phyloP scores from a whole-genome alignment of 1,140 invertebrate species.

The Megathymus violae region DNA sequence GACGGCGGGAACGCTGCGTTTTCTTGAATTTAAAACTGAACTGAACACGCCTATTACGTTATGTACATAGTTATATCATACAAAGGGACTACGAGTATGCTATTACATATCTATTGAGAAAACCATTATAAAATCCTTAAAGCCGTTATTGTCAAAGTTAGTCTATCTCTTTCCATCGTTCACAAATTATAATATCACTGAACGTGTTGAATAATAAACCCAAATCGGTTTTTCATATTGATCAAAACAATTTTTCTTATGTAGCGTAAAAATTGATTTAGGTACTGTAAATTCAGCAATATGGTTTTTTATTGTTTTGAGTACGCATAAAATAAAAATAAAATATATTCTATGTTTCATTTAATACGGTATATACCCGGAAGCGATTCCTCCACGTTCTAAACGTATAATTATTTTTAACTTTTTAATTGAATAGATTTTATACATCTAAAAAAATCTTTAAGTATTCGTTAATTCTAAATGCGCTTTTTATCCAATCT shows the following conservation, averaged over 20 bases:
- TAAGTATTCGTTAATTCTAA: not conserved
- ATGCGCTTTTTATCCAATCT: not conserved
- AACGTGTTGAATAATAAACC: not conserved
- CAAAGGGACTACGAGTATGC: constrained; percentile 3
- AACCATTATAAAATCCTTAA: not conserved
- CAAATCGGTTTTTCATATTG: not conserved
- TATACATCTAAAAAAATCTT: not conserved
- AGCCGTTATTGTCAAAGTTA: not conserved
- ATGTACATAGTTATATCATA: not conserved
- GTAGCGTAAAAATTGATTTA: not conserved
- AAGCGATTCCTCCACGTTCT: constrained; percentile 3
- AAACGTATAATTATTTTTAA: not conserved
- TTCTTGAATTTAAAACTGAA: constrained; percentile 34
- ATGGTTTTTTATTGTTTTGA: not conserved
- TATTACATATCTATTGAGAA: not conserved
- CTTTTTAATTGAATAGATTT: not conserved
- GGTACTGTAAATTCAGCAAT: too few species aligned
- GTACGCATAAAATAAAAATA: constrained; percentile 1
- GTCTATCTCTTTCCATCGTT: not conserved
- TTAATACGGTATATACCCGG: constrained; percentile 5
- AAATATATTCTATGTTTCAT: not conserved
- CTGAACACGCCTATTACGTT: constrained; percentile 10
- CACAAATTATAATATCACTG: not conserved
- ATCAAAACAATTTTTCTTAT: not conserved
- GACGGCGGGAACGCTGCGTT: constrained; percentile 19